These are phyloP conservation scores for Eupithecia subumbrata DNA, from an alignment of 2,888 invertebrate genomes.

Conservation along the genomic window DNA sequence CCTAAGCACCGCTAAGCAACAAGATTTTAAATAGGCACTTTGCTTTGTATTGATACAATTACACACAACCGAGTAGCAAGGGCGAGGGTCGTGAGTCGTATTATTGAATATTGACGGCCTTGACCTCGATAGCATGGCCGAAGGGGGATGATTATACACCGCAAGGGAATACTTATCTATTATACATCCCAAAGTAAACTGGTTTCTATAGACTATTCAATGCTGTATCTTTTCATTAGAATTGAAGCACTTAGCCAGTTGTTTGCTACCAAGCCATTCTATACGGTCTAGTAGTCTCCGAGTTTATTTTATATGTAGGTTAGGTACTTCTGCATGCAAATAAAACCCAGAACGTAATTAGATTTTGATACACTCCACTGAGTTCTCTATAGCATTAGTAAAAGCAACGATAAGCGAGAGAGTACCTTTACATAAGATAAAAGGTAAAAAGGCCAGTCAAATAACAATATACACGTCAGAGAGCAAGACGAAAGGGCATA, in stretches of 20 bases:
- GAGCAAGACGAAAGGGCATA: conserved; percentile 35
- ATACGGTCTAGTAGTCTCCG: conserved; percentile 1
- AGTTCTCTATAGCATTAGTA: conserved; percentile 6
- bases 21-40: conserved; percentile 35
- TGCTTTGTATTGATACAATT: conserved; percentile 45
- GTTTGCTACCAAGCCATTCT: neutral
- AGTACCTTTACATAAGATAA: conserved; percentile 18
- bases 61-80: conserved; percentile 44
- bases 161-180: conserved; percentile 42
- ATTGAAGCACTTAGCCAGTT: conserved; percentile 2
- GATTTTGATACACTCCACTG: conserved; percentile 7
- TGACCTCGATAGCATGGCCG: conserved; percentile 60
- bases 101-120: conserved; percentile 68
- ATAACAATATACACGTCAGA: conserved; percentile 40
- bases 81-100: conserved; percentile 60
- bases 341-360: neutral
- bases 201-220: conserved; percentile 16
- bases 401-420: neutral
- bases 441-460: conserved; percentile 26
- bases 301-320: conserved; percentile 6
- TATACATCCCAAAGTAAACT: conserved; percentile 23
- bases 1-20: conserved; percentile 36
- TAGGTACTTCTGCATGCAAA: neutral
- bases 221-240: conserved; percentile 7
- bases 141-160: conserved; percentile 56